Conservation (phyloP, 2,888 invertebrate genomes). For the Azorinus chamasolen region DNA sequence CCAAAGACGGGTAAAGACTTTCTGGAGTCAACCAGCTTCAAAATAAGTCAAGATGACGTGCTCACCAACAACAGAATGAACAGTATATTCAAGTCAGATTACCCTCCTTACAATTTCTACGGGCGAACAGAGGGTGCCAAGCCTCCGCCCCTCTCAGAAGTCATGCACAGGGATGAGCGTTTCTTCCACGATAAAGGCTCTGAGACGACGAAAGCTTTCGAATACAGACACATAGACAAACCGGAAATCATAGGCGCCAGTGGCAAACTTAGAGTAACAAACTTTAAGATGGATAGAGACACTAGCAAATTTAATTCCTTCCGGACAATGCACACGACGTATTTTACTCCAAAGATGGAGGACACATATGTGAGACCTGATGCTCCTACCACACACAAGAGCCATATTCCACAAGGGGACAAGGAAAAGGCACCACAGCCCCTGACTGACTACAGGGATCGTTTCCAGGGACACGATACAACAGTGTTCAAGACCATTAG, state of each 20-base stretch:
- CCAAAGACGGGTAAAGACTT: conserved; percentile 71
- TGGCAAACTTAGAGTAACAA: conserved; percentile 77
- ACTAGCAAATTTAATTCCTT: conserved; percentile 78
- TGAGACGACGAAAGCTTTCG: conserved; percentile 78
- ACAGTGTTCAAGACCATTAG: conserved; percentile 67
- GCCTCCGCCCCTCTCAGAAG: conserved; percentile 80
- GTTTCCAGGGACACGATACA: conserved; percentile 79
- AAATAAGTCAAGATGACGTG: conserved; percentile 77
- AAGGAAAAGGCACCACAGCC: conserved; percentile 78
- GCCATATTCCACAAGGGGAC: conserved; percentile 82
- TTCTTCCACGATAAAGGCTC: conserved; percentile 79
- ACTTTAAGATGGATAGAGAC: conserved; percentile 84
- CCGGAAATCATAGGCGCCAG: conserved; percentile 71
- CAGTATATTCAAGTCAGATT: conserved; percentile 82
- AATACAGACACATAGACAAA: conserved; percentile 73
- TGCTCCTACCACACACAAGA: conserved; percentile 60
- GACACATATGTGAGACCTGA: conserved; percentile 51
- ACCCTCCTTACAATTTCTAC: conserved; percentile 71
- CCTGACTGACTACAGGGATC: conserved; percentile 80
- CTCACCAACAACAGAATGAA: conserved; percentile 70
- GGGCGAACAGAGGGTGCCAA: conserved; percentile 69
- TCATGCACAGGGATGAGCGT: conserved; percentile 80
- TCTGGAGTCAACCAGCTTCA: conserved; percentile 80
- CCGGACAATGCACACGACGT: conserved; percentile 79
- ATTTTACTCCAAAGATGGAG: conserved; percentile 78